These are phyloP conservation scores for Trochalopteron elliotii DNA, from an alignment of 2,113 vertebrate genomes.

Conservation along the genomic window DNA sequence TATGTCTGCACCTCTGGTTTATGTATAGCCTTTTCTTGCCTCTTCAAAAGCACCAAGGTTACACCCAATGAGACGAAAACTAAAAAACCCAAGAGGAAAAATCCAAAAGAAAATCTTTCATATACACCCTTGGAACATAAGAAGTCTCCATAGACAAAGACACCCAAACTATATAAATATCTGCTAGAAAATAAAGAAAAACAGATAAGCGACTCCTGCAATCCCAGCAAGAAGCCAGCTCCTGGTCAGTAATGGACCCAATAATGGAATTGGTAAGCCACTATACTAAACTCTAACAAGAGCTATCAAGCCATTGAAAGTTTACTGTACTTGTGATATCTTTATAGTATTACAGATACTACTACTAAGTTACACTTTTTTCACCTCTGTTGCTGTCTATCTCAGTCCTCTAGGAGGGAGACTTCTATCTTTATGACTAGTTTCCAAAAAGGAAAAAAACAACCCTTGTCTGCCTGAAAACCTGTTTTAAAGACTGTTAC, in stretches of 20 bases:
- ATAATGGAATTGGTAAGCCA: not conserved
- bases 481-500: not conserved
- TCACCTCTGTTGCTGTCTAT: not conserved
- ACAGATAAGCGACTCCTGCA: not conserved
- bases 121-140: accelerated
- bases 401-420: not conserved
- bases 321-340: not conserved
- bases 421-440: not conserved
- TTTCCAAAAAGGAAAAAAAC: not conserved
- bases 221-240: not conserved
- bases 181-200: not conserved
- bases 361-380: not conserved
- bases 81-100: not conserved
- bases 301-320: not conserved
- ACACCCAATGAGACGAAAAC: not conserved
- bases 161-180: not conserved
- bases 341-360: not conserved
- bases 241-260: not conserved
- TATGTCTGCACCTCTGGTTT: not conserved
- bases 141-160: not conserved
- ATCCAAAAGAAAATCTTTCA: not conserved
- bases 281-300: not conserved
- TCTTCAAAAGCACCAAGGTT: not conserved
- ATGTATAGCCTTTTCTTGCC: not conserved
- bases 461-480: not conserved